These are phyloP conservation scores for Corythornis cristatus DNA, from an alignment of 2,113 vertebrate genomes.

Conservation along the genomic window DNA sequence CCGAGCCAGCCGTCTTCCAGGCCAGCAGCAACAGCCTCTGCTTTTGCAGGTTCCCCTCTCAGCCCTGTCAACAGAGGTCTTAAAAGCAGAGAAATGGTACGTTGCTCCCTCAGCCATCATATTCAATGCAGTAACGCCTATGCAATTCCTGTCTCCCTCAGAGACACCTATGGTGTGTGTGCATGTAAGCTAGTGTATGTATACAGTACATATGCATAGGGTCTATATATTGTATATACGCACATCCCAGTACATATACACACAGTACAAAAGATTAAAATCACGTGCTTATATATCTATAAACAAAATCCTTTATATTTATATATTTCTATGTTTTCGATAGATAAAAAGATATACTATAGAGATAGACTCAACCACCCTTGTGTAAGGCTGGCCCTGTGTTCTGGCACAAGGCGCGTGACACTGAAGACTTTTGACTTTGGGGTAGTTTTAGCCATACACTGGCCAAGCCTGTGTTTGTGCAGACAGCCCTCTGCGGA, in stretches of 20 bases:
- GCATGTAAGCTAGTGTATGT: slow-evolving; percentile 75
- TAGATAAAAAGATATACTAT: slow-evolving; percentile 81
- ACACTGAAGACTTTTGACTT: slow-evolving; percentile 54
- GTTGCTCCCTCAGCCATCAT: slow-evolving; percentile 57
- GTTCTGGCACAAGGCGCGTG: slow-evolving; percentile 40
- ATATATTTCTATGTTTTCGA: slow-evolving; percentile 83
- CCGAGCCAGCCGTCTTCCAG: neutral
- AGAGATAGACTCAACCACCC: slow-evolving; percentile 73
- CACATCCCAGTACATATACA: slow-evolving; percentile 73
- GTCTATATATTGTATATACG: slow-evolving; percentile 75
- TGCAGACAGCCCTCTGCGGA: neutral
- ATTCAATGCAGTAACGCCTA: slow-evolving; percentile 77
- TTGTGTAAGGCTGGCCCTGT: slow-evolving; percentile 58
- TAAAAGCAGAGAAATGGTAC: slow-evolving; percentile 72
- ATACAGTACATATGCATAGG: slow-evolving; percentile 62
- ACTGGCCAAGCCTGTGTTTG: slow-evolving; percentile 4
- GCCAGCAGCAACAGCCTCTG: slow-evolving; percentile 4
- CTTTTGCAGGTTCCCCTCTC: slow-evolving; percentile 31
- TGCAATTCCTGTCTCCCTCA: slow-evolving; percentile 78
- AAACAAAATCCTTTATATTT: slow-evolving; percentile 85
- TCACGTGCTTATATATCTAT: slow-evolving; percentile 82
- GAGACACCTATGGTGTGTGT: slow-evolving; percentile 61
- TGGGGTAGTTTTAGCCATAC: slow-evolving; percentile 56
- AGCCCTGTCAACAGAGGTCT: slow-evolving; percentile 42
- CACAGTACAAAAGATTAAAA: slow-evolving; percentile 74